phyloP scores from a whole-genome alignment of 2,797 vertebrate species.

The Serranus cabrilla region DNA sequence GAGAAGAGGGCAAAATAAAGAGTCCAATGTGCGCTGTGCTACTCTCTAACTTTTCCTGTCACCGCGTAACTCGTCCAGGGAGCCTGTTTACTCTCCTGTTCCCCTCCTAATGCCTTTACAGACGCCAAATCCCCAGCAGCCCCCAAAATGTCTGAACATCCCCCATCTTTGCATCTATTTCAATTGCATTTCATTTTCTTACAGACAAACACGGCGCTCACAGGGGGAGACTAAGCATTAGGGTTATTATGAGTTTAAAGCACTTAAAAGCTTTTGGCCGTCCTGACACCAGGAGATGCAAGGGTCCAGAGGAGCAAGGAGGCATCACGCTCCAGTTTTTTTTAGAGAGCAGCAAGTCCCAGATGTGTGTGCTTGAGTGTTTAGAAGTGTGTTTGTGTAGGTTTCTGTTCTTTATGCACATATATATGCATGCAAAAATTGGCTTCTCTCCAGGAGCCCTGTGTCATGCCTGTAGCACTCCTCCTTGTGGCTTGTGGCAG shows the following conservation, averaged over 20 bases:
- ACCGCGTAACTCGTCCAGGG: slow-evolving; percentile 49
- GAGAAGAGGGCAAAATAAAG: slow-evolving; percentile 57
- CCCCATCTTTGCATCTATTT: slow-evolving; percentile 71
- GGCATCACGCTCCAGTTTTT: slow-evolving; percentile 68
- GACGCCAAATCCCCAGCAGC: slow-evolving; percentile 60
- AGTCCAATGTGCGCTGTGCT: slow-evolving; percentile 31
- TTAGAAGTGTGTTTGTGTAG: slow-evolving; percentile 35
- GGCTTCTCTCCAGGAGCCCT: slow-evolving; percentile 51
- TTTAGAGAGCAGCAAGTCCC: slow-evolving; percentile 66
- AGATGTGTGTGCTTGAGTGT: slow-evolving; percentile 64
- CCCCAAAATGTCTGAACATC: slow-evolving; percentile 55
- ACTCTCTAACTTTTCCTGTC: slow-evolving; percentile 47
- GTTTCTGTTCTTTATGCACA: slow-evolving; percentile 45
- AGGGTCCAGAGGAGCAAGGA: slow-evolving; percentile 71
- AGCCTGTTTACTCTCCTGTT: slow-evolving; percentile 62
- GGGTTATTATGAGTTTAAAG: slow-evolving; percentile 79
- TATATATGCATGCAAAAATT: slow-evolving; percentile 43
- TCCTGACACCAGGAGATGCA: slow-evolving; percentile 66
- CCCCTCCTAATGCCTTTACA: slow-evolving; percentile 65
- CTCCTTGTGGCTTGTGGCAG: slow-evolving; percentile 60
- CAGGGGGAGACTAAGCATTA: slow-evolving; percentile 69
- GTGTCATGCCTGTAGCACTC: slow-evolving; percentile 55
- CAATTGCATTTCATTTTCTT: slow-evolving; percentile 69
- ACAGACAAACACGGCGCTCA: slow-evolving; percentile 64
- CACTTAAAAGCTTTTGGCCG: slow-evolving; percentile 82